These are phyloP conservation scores for Zaprionus inermis DNA, from an alignment of 1,140 invertebrate genomes.

Conservation along the genomic window DNA sequence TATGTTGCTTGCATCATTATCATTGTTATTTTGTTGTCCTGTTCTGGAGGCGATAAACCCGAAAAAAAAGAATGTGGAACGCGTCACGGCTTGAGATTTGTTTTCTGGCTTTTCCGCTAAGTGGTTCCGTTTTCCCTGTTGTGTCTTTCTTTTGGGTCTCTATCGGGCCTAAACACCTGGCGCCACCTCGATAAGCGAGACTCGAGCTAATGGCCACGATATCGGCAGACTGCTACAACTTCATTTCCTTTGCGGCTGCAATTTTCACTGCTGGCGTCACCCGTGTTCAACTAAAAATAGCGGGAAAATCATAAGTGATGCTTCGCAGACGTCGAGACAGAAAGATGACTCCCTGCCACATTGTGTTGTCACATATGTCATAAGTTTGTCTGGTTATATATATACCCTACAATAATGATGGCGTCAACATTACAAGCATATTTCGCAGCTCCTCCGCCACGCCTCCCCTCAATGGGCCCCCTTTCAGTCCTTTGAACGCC, in stretches of 20 bases:
- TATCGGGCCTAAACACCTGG: constrained; percentile 40
- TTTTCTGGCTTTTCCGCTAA: constrained; percentile 34
- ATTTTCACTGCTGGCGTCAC: constrained; percentile 55
- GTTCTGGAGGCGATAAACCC: constrained; percentile 56
- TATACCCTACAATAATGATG: neutral
- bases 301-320: constrained; percentile 60
- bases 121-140: constrained; percentile 54
- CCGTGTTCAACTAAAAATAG: constrained; percentile 65
- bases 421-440: constrained; percentile 49
- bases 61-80: constrained; percentile 33
- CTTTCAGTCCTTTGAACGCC: constrained; percentile 61
- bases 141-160: constrained; percentile 20
- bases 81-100: constrained; percentile 45
- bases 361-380: constrained; percentile 77
- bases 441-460: constrained; percentile 14
- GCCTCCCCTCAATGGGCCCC: constrained; percentile 7
- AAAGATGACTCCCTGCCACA: constrained; percentile 25
- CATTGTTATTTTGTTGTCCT: constrained; percentile 69
- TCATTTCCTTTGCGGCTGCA: constrained; percentile 57
- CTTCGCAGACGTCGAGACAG: constrained; percentile 25
- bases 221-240: constrained; percentile 52
- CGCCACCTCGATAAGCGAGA: constrained; percentile 61
- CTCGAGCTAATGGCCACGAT: constrained; percentile 56
- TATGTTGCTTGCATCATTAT: constrained; percentile 77
- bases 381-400: constrained; percentile 45